Base-by-base conservation (phyloP, 2,797 vertebrate species). In the Falco berigora region DNA sequence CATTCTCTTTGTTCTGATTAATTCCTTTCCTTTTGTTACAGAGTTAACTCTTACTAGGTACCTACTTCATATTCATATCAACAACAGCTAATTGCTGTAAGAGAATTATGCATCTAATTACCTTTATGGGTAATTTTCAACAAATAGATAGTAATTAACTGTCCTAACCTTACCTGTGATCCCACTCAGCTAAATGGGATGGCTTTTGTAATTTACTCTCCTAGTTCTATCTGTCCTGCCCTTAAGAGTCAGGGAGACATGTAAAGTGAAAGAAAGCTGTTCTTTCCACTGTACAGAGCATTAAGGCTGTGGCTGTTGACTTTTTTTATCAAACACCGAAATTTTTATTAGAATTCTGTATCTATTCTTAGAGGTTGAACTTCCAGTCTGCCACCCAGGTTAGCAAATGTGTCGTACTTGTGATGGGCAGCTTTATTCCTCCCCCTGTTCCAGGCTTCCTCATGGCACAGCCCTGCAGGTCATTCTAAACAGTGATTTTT, bases 61-160 rank as follows among this genome's bases (percentile, higher is more conserved):
- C 40, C 42, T 87, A 21, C 62, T 90, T 92, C 56, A 42, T 90
- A 88, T 83, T 94, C 32, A 14, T 73, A 80, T 72, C 76, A 84
- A 73, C 42, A 84, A 79, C n/a, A 92, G 14, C 80, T 93, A 91
- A 92, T 95, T 87, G 40, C 66, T 92, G 18, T 72, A 82, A 76
- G 63, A 85, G 30, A 84, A 76, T 44, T 76, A 58, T 91, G 63
- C 55, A 62, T 90, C 58, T 67, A 32, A 85, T 86, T 84, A 76
- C 22, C 67, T 82, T 94, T 81, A 38, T 82, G 63, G 34, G 38
- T 69, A 83, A 88, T 95, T 90, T 86, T 74, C 66, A 90, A 86
- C 46, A 82, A 86, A 90, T 86, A 52, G 71, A 10, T 62, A 56
- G 69, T 86, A 56, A 88, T 95, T 96, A 94, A 75, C 69, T 90